These are phyloP conservation scores for Nothobranchius furzeri DNA, from an alignment of 2,113 vertebrate genomes.

Conservation along the genomic window DNA sequence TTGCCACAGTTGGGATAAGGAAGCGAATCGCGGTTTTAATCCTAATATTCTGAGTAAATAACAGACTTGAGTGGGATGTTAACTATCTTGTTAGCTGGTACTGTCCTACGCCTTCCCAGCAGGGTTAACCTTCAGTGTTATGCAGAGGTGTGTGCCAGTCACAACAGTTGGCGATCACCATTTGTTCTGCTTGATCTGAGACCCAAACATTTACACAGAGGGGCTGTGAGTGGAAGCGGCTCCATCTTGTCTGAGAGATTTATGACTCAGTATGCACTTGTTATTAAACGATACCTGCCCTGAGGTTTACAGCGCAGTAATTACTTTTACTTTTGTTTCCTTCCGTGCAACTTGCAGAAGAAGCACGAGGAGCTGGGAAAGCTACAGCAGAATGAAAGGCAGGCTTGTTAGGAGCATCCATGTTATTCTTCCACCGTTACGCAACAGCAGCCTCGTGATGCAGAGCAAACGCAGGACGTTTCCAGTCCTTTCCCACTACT, in stretches of 20 bases:
- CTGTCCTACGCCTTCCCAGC: not conserved
- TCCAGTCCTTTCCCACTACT: conserved; percentile 16
- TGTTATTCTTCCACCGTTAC: conserved; percentile 46
- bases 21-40: not conserved
- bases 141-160: not conserved
- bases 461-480: conserved; percentile 6
- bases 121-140: not conserved
- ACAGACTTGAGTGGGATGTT: conserved; percentile 15
- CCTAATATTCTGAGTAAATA: not conserved
- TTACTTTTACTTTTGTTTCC: conserved; percentile 11
- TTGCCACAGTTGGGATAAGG: not conserved
- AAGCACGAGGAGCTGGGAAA: not conserved
- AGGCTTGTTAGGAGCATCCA: conserved; percentile 39
- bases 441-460: conserved; percentile 38
- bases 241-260: not conserved
- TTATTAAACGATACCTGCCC: not conserved
- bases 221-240: not conserved
- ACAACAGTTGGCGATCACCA: not conserved
- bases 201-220: conserved; percentile 5
- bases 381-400: conserved; percentile 10
- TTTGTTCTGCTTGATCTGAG: not conserved
- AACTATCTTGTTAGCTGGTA: not conserved
- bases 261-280: not conserved
- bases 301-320: conserved; percentile 12
- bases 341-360: not conserved